phyloP scores from a whole-genome alignment of 2,113 vertebrate genomes.

The Plecotus auritus region DNA sequence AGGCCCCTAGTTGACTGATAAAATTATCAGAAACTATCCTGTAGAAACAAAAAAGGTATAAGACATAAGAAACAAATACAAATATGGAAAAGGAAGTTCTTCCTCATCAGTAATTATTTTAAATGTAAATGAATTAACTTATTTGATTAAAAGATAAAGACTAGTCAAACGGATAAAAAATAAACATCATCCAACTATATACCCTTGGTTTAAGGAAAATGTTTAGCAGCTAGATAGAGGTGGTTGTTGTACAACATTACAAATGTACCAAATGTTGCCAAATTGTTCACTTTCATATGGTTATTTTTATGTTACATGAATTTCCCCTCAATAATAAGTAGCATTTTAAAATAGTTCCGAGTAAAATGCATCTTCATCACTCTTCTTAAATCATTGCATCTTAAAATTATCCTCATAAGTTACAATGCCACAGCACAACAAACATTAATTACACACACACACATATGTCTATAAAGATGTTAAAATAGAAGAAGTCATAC shows the following conservation, averaged over 20 bases:
- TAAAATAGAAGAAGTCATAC: conserved; percentile 5
- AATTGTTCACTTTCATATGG: background rate
- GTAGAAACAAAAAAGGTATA: background rate
- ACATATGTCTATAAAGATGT: background rate
- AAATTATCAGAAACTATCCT: background rate
- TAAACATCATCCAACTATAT: background rate
- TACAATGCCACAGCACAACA: background rate
- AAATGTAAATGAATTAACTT: background rate
- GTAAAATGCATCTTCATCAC: background rate
- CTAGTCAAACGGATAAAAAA: background rate
- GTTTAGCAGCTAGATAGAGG: background rate
- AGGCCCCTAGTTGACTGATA: background rate
- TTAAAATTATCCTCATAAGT: background rate
- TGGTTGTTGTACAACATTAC: background rate
- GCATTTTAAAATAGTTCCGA: background rate
- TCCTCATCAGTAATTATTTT: background rate
- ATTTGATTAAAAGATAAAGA: background rate
- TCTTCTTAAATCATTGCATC: background rate
- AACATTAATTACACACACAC: background rate
- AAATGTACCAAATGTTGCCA: background rate
- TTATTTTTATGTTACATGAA: background rate
- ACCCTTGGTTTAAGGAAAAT: background rate
- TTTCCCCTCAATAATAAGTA: background rate
- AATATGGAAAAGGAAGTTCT: background rate
- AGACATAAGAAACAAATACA: background rate